Evolutionary conservation across 2,113 vertebrate species (phyloP).

Genomic region (Sisor rabdophorus): DNA sequence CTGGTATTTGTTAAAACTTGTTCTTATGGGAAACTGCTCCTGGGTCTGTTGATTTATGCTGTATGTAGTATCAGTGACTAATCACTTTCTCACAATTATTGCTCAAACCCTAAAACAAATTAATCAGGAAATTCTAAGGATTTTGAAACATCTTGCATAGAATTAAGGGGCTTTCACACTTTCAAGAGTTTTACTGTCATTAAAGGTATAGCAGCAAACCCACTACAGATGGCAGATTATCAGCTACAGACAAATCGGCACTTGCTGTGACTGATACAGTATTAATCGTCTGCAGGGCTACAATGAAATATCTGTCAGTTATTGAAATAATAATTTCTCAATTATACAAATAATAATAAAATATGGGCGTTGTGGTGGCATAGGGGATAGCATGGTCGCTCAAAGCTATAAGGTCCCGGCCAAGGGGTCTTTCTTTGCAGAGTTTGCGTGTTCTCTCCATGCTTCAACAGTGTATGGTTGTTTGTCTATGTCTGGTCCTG

Average conservation of each 20-base stretch:
- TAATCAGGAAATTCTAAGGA: background rate
- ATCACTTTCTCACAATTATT: constrained; percentile 19
- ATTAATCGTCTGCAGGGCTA: no score
- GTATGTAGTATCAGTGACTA: background rate
- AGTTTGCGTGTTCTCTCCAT: no score
- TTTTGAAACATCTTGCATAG: background rate
- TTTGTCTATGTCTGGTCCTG: no score
- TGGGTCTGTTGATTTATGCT: background rate
- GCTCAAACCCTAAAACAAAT: background rate
- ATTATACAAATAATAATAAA: no score
- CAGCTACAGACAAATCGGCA: background rate
- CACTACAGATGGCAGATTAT: background rate
- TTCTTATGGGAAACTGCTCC: background rate
- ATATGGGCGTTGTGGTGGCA: no score
- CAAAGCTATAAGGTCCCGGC: no score
- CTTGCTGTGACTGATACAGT: background rate
- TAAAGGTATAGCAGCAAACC: background rate
- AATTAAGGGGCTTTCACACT: background rate
- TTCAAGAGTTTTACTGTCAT: background rate
- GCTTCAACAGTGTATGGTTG: no score
- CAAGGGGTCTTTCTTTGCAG: no score
- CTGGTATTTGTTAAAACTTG: background rate
- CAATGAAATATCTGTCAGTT: no score
- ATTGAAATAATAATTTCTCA: no score
- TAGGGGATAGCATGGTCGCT: no score